These are phyloP conservation scores for Schrankia costaestrigalis DNA, from an alignment of 2,888 invertebrate genomes.

Conservation along the genomic window DNA sequence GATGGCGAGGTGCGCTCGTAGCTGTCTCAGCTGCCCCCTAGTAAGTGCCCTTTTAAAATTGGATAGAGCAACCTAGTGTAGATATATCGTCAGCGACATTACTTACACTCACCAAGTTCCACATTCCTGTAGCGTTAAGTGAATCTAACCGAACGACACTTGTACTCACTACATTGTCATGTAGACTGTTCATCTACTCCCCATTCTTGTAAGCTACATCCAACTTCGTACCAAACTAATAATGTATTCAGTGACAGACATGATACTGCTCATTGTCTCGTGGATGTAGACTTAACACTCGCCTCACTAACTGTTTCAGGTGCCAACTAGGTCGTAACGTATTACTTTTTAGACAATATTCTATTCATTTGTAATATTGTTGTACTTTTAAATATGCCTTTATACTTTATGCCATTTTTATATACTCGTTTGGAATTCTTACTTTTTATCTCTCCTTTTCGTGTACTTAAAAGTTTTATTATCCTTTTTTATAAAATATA, in stretches of 20 bases:
- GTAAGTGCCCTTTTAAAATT: conserved; percentile 69
- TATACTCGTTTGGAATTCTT: conserved; percentile 21
- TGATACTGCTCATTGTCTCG: conserved; percentile 6
- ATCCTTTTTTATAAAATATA: conserved; percentile 11
- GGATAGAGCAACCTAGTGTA: conserved; percentile 44
- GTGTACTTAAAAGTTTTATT: conserved; percentile 21
- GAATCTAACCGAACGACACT: conserved; percentile 25
- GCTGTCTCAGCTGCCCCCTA: conserved; percentile 47
- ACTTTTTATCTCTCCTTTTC: conserved; percentile 17
- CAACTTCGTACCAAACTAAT: neutral
- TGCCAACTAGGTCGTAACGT: no score
- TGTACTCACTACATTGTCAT: conserved; percentile 10
- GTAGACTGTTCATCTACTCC: conserved; percentile 13
- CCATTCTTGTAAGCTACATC: conserved; percentile 11
- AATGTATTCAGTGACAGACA: neutral
- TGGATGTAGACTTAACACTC: conserved; percentile 15
- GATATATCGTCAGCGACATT: conserved; percentile 26
- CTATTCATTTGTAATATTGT: conserved; percentile 14
- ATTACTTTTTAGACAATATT: conserved; percentile 18
- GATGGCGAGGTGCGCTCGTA: conserved; percentile 1
- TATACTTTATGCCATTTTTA: conserved; percentile 25
- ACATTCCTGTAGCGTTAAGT: conserved; percentile 76
- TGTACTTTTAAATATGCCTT: conserved; percentile 24
- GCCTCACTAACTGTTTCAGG: conserved; percentile 31
- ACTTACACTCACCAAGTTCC: conserved; percentile 46